Evolutionary conservation across 2,888 invertebrate species (phyloP), one percentile per base, ranked within the genome.

Genomic region (Pemphredon lugubris): DNA sequence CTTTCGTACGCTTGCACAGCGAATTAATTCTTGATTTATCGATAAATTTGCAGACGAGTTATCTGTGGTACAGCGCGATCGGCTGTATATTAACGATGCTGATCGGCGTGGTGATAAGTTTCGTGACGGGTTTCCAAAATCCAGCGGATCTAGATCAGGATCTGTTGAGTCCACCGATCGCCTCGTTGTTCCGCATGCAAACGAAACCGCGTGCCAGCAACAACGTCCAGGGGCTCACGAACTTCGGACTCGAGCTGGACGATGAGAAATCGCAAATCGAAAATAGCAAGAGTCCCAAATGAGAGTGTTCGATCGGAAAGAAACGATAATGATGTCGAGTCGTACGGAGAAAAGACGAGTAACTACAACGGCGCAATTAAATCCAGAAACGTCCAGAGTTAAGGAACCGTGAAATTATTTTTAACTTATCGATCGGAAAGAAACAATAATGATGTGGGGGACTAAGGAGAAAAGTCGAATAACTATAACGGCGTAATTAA

Each of bases 51-150:
- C 76, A 89, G 89, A 85, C 86, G 16, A 89, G 89, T 66, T 97
- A 97, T 88, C 92, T 97, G 85, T 97, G 97, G 97, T 97, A 97
- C 90, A 96, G 96, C 5, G 93, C 93, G 55, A 93, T 97, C 61
- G 97, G 97, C 2, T 95, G 94, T 78, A 77, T 93, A 2, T 90
- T 94, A 0, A 96, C 96, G 0, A 90, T 97, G 20, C 83, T 95
- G 9, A 90, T 95, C 9, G 97, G 97, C 0, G 90, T 95, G 42
- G 58, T 93, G 1, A 93, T 94, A 34, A 96, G 97, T n/a, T 91
- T 93, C 21, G 81, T 93, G 16, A 94, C 94, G 0, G 93, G 94
- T 0, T 88, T 91, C 39, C 92, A 93, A 44, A 91, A 94, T 81
- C 93, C 94, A 0, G 90, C 91, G 0, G 91, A 92, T 11, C 91